phyloP scores from a whole-genome alignment of 1,140 invertebrate species.

The Drosophila cardini region DNA sequence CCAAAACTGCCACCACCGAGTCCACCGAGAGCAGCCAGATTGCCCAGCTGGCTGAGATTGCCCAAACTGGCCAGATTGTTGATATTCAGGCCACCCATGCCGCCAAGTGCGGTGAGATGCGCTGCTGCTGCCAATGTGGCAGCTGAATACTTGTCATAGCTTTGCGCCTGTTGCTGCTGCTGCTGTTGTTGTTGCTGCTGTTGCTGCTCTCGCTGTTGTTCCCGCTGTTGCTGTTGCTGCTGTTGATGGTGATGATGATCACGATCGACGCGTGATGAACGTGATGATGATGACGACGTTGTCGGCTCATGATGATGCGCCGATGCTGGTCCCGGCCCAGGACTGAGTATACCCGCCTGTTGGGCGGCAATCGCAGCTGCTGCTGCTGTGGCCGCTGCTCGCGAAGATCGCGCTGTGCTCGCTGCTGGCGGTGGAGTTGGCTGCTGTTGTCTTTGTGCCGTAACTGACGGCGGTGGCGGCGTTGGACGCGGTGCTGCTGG shows the following conservation, averaged over 20 bases:
- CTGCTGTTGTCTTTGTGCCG: constrained; percentile 76
- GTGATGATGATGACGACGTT: constrained; percentile 34
- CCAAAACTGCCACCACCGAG: constrained; percentile 68
- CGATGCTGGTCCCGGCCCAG: constrained; percentile 86
- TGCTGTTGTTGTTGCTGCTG: constrained; percentile 73
- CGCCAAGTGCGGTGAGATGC: constrained; percentile 76
- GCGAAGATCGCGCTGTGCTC: constrained; percentile 84
- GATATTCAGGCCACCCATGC: constrained; percentile 78
- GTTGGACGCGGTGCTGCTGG: constrained; percentile 61
- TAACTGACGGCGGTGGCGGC: constrained; percentile 78
- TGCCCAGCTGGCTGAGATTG: constrained; percentile 81
- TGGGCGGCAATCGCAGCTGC: constrained; percentile 85
- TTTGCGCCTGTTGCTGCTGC: constrained; percentile 78
- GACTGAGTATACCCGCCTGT: constrained; percentile 86
- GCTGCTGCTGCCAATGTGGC: constrained; percentile 84
- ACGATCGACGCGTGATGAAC: constrained; percentile 59
- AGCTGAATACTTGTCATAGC: constrained; percentile 85
- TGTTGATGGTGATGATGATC: constrained; percentile 74
- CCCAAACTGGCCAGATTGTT: constrained; percentile 73
- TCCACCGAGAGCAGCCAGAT: constrained; percentile 77
- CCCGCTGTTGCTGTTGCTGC: constrained; percentile 85
- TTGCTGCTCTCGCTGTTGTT: constrained; percentile 77
- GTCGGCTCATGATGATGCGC: constrained; percentile 85
- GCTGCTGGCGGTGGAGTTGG: constrained; percentile 84
- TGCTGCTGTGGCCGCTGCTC: constrained; percentile 67